Conservation (phyloP, 2,113 vertebrate species). For the Cavia aperea region DNA sequence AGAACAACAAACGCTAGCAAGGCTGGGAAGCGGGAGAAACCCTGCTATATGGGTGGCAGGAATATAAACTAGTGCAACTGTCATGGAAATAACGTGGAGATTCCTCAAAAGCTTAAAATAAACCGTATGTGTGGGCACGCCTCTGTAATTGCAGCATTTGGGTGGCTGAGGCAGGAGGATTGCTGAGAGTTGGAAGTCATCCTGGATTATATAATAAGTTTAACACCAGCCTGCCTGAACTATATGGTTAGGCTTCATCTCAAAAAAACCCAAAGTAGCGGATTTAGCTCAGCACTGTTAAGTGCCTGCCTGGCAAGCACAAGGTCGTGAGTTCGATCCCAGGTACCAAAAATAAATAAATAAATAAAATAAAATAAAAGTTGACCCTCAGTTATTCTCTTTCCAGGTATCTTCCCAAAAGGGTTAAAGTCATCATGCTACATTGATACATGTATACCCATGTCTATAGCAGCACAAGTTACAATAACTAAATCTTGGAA, state of each 20-base stretch:
- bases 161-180: not conserved
- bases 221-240: not conserved
- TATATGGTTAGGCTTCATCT: not conserved
- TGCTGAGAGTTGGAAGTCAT: not conserved
- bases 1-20: not conserved
- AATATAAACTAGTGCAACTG: not conserved
- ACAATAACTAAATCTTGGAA: not conserved
- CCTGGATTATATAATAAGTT: not conserved
- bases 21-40: not conserved
- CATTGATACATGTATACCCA: not conserved
- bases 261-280: not conserved
- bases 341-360: not conserved
- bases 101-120: not conserved
- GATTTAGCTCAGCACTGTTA: too few species aligned
- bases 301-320: too few species aligned
- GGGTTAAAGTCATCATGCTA: not conserved
- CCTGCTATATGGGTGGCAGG: not conserved
- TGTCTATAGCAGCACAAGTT: not conserved
- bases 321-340: too few species aligned
- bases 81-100: not conserved
- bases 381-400: not conserved
- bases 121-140: not conserved
- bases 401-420: not conserved
- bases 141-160: not conserved
- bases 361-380: not conserved